Conservation (phyloP, 1,140 invertebrate species). For the Drosophila ananassae region DNA sequence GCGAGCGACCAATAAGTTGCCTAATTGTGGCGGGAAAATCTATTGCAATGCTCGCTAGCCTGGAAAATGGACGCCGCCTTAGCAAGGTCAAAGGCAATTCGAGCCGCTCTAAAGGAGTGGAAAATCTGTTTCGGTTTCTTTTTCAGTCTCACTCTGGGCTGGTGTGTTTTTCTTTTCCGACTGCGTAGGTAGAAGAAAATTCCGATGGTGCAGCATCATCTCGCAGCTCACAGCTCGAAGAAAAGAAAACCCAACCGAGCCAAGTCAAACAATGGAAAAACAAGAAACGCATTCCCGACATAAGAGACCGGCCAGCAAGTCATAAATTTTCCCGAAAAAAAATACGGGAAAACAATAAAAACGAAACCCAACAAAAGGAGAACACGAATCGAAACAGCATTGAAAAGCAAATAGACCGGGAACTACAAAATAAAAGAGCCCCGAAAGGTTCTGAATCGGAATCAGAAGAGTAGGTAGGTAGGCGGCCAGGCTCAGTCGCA, state of each 20-base stretch:
- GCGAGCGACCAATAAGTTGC: conserved; percentile 42
- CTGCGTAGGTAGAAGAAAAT: conserved; percentile 55
- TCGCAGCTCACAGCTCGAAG: conserved; percentile 22
- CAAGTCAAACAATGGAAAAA: conserved; percentile 59
- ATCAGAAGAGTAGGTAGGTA: conserved; percentile 35
- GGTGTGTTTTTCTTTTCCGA: conserved; percentile 22
- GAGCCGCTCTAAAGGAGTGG: conserved; percentile 62
- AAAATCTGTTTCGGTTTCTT: conserved; percentile 41
- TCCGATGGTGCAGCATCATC: conserved; percentile 40
- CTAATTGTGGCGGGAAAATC: conserved; percentile 71
- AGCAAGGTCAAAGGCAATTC: conserved; percentile 77
- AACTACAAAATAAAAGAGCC: conserved; percentile 41
- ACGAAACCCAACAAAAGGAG: conserved; percentile 45
- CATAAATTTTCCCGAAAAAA: conserved; percentile 73
- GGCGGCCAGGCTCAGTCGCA: conserved; percentile 24
- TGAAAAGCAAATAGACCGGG: conserved; percentile 77
- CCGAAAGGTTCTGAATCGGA: conserved; percentile 48
- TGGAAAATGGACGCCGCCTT: conserved; percentile 48
- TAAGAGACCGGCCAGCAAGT: conserved; percentile 68
- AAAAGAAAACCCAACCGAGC: conserved; percentile 36
- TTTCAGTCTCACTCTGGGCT: conserved; percentile 4
- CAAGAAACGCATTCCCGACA: conserved; percentile 74
- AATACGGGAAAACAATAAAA: conserved; percentile 47
- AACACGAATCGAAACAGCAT: conserved; percentile 53
- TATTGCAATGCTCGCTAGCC: conserved; percentile 53